Conservation (phyloP, 2,888 invertebrate species). For the Drosophila anomelani region DNA sequence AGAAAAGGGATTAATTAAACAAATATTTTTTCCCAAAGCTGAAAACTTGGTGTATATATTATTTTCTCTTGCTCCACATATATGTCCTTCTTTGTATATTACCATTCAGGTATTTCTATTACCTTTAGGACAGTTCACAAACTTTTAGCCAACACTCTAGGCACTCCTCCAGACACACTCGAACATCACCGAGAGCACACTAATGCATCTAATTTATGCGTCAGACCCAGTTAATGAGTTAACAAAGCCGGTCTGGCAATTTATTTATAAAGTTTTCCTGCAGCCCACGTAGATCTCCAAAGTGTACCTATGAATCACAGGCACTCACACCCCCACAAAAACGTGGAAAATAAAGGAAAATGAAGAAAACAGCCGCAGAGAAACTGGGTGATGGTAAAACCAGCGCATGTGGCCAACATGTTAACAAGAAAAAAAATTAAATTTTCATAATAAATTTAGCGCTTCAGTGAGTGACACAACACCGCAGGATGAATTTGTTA, state of each 20-base stretch:
- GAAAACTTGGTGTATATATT: neutral
- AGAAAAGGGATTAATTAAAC: neutral
- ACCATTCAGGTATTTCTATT: neutral
- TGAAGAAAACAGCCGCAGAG: neutral
- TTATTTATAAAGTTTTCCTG: conserved; percentile 33
- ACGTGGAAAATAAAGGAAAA: conserved; percentile 16
- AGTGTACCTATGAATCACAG: conserved; percentile 44
- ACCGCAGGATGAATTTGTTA: conserved; percentile 56
- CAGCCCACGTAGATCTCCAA: conserved; percentile 28
- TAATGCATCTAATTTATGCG: conserved; percentile 30
- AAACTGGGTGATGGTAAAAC: conserved; percentile 5
- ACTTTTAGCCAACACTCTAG: conserved; percentile 11
- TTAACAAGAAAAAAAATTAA: conserved; percentile 49
- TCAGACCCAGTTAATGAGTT: conserved; percentile 32
- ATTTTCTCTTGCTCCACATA: neutral
- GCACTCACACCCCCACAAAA: conserved; percentile 2
- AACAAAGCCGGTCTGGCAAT: conserved; percentile 29
- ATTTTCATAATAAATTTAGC: conserved; percentile 71
- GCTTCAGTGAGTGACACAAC: conserved; percentile 51
- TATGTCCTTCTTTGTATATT: neutral
- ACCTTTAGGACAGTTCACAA: conserved; percentile 3
- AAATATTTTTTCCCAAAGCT: no score
- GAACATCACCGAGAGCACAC: conserved; percentile 7
- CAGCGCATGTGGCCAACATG: conserved; percentile 22
- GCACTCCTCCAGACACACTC: conserved; percentile 8